Evolutionary conservation across 2,113 vertebrate genomes (phyloP).

Genomic region (Centropristis striata): DNA sequence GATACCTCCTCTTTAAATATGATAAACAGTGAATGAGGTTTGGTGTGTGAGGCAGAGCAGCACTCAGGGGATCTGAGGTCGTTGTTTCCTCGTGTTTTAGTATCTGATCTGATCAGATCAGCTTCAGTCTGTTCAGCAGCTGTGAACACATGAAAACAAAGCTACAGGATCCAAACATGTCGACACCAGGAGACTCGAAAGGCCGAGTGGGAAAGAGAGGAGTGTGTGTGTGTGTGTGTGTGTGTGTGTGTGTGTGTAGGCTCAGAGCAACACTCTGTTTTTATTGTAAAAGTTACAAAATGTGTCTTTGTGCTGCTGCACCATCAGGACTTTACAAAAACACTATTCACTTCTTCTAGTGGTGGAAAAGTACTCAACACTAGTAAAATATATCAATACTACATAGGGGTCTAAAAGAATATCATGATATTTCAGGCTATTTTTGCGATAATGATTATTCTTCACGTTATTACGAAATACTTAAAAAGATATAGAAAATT

Average conservation of each 20-base stretch:
- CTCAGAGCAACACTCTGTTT: not conserved
- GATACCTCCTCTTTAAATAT: not conserved
- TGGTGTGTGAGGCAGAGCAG: not conserved
- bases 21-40: not conserved
- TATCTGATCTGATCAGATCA: too few species aligned
- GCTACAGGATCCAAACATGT: slow-evolving; percentile 16
- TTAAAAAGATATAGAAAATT: too few species aligned
- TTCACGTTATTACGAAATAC: too few species aligned
- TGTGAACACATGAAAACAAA: slow-evolving; percentile 56
- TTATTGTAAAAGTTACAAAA: too few species aligned
- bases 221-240: not conserved
- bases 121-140: slow-evolving; percentile 35
- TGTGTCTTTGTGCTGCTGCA: too few species aligned
- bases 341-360: too few species aligned
- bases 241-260: not conserved
- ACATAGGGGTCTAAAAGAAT: too few species aligned
- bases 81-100: slow-evolving; percentile 14
- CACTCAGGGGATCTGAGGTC: not conserved
- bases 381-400: too few species aligned
- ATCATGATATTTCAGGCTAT: too few species aligned
- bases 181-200: not conserved
- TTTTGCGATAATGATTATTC: too few species aligned
- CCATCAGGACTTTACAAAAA: too few species aligned
- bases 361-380: too few species aligned
- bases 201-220: slow-evolving; percentile 14